Percentiles rank a stretch among this genome's conserved stretches.
Conservation (phyloP, 1,140 invertebrate genomes). For the Sinella curviseta region DNA sequence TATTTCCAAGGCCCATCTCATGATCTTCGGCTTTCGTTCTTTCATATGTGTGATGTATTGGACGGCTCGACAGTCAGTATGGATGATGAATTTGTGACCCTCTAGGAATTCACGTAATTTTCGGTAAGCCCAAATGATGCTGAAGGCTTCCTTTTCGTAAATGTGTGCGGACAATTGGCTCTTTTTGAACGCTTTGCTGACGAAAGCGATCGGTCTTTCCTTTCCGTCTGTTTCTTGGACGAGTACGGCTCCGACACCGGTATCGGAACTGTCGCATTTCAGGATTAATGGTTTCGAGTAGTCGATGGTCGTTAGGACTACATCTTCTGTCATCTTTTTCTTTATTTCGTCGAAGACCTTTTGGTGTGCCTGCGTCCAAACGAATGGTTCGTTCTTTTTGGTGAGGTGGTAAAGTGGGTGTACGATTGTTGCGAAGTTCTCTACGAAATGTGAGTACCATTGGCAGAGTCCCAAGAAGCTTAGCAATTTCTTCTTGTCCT, state of each 20-base stretch:
- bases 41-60: no score
- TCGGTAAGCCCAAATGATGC: constrained; percentile 34
- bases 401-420: constrained; percentile 50
- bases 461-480: constrained; percentile 56
- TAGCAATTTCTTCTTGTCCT: constrained; percentile 52
- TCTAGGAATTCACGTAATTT: constrained; percentile 34
- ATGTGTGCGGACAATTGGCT: background rate
- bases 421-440: constrained; percentile 44
- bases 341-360: constrained; percentile 46
- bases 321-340: constrained; percentile 32
- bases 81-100: constrained; percentile 35
- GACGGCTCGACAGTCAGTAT: no score
- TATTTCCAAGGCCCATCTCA: background rate
- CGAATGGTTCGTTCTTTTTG: constrained; percentile 45
- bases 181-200: constrained; percentile 36
- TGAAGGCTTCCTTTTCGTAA: constrained; percentile 36
- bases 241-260: constrained; percentile 52
- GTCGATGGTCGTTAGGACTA: constrained; percentile 47
- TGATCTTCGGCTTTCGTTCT: background rate
- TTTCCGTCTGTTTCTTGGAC: constrained; percentile 43
- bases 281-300: constrained; percentile 50
- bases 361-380: constrained; percentile 36
- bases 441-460: constrained; percentile 55
- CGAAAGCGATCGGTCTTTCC: constrained; percentile 30
- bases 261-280: constrained; percentile 49